Base-by-base conservation (phyloP, 1,140 invertebrate species). In the Lordiphosa mommai region DNA sequence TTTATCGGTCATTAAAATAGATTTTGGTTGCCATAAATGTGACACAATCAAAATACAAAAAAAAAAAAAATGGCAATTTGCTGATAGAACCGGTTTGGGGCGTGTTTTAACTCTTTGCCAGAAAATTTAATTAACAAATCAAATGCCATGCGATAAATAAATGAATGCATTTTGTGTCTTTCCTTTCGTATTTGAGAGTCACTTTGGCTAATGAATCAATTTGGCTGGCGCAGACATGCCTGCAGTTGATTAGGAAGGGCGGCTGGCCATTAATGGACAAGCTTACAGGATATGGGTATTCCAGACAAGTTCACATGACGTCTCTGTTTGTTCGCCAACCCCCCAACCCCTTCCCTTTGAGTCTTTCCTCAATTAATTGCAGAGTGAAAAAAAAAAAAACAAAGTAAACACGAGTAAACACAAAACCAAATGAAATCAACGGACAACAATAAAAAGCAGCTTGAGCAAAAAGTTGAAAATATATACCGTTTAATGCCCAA, bases 191-290 rank as follows among this genome's bases (percentile, higher is more conserved):
- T 84, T 68, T 76, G 84, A 82, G 69, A 82, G 77, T 82, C 77
- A 82, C 77, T 82, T 82, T 82, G 77, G 84, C 77, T 84, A 84
- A 84, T 84, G 77, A 84, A 84, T 85, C 77, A 84, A 84, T 84
- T 84, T 84, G 77, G 72, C 72, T 52, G 76, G 44, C 14, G 43
- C 55, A 47, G 49, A 61, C 73, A 63, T 50, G 67, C 53, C 50
- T 73, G 51, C 30, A 73, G 71, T 74, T 74, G 71, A 74, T 80
- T 80, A 80, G 76, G 76, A 56, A 68, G 51, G 49, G 17, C 17
- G 17, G 17, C 17, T 17, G 16, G 17, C 70, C 76, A 79, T 82
- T 79, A 79, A 82, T 79, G 73, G 76, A 67, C 63, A 69, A 80
- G 70, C 60, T 68, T 76, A 74, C 74, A 79, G 74, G 74, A 79